A percentile compares a stretch with the other conserved stretches of the same genome.
These are phyloP conservation scores for Dendropsophus ebraccatus DNA, from an alignment of 2,113 vertebrate genomes.

Conservation along the genomic window DNA sequence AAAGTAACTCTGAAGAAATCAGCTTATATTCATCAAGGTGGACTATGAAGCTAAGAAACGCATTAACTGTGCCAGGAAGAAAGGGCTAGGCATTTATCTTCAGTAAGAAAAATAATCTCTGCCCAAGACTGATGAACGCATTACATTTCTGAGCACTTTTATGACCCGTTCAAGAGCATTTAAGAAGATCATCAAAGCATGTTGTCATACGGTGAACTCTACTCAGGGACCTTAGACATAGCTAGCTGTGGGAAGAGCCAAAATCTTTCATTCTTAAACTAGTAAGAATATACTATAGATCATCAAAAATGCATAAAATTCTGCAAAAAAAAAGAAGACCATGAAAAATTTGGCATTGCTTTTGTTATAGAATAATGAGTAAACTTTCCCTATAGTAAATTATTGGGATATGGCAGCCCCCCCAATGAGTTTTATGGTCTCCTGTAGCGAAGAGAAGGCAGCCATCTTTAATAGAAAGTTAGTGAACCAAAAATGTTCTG, in stretches of 20 bases:
- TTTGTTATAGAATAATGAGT: not conserved
- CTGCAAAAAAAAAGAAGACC: too few relatives aligned
- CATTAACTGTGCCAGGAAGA: slow-evolving; percentile 32
- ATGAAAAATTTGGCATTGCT: too few relatives aligned
- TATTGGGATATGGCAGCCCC: not conserved
- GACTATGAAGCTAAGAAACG: slow-evolving; percentile 16
- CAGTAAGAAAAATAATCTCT: slow-evolving; percentile 28
- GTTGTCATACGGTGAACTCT: slow-evolving; percentile 38
- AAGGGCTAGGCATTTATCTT: slow-evolving; percentile 38
- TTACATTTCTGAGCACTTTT: slow-evolving; percentile 47
- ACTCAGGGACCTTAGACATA: slow-evolving; percentile 1
- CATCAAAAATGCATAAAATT: not conserved
- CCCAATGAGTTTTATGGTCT: not conserved
- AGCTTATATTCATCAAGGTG: slow-evolving; percentile 54
- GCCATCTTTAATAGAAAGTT: not conserved
- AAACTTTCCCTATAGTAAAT: not conserved
- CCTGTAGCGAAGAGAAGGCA: not conserved
- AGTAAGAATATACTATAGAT: not conserved
- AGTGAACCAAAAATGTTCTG: not conserved
- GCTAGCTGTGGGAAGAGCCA: not conserved
- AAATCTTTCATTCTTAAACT: not conserved
- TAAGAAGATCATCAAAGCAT: slow-evolving; percentile 31
- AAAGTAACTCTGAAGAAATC: slow-evolving; percentile 37
- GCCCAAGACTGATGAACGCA: slow-evolving; percentile 45
- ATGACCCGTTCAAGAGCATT: slow-evolving; percentile 46